phyloP scores from a whole-genome alignment of 2,888 invertebrate species.

The Luperina testacea region DNA sequence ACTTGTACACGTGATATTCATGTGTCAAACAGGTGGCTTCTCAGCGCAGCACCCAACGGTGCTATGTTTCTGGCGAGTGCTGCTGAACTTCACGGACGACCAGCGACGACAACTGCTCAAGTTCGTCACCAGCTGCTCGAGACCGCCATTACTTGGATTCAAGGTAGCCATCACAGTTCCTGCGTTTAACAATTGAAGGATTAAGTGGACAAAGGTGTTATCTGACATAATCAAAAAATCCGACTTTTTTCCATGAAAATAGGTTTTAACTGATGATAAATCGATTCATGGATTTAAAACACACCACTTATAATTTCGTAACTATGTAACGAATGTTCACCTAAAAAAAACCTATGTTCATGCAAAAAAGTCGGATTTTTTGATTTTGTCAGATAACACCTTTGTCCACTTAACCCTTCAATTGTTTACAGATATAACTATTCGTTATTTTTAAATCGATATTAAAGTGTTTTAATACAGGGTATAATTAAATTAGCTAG shows the following conservation, averaged over 20 bases:
- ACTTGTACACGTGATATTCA: neutral
- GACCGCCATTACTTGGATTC: conserved; percentile 98
- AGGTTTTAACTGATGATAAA: too few species aligned
- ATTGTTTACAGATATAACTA: neutral
- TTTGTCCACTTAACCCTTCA: too few species aligned
- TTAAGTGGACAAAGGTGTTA: too few species aligned
- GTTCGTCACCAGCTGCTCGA: conserved; percentile 99
- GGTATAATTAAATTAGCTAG: too few species aligned
- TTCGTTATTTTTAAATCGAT: neutral
- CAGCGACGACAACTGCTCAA: conserved; percentile 97
- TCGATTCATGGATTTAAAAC: too few species aligned
- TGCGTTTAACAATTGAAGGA: neutral
- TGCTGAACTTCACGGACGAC: conserved; percentile 94
- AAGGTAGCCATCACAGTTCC: conserved; percentile 91
- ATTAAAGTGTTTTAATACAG: neutral
- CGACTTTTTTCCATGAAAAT: too few species aligned
- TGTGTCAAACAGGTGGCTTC: conserved; percentile 92
- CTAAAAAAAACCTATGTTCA: too few species aligned
- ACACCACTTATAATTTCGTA: too few species aligned
- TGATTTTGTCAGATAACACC: too few species aligned
- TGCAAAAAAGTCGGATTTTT: too few species aligned
- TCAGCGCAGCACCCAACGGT: conserved; percentile 95
- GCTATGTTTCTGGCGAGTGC: conserved; percentile 96
- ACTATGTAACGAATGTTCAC: too few species aligned
- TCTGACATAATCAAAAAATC: too few species aligned